Percentiles rank a stretch among this genome's conserved stretches.
Evolutionary conservation across 1,140 invertebrate genomes (phyloP).

Genomic region (Xylocopa sonorina): DNA sequence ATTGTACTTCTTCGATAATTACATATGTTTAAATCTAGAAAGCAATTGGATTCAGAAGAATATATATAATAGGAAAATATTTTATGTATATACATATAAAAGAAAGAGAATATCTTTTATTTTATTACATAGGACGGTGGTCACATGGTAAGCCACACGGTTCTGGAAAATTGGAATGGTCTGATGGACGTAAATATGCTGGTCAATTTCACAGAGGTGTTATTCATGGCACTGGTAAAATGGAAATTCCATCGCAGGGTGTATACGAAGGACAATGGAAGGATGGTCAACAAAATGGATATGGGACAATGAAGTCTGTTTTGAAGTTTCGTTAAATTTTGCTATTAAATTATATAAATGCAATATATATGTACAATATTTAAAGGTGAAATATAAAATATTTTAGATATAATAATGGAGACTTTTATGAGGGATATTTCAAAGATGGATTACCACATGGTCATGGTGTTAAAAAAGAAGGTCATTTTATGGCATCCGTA

Average conservation of each 20-base stretch:
- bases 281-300: constrained; percentile 91
- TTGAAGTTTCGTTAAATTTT: constrained; percentile 45
- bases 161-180: constrained; percentile 90
- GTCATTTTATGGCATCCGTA: constrained; percentile 88
- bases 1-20: no score
- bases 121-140: constrained; percentile 85
- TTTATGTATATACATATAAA: constrained; percentile 2
- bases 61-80: not conserved
- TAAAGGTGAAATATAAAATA: constrained; percentile 31
- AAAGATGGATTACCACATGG: constrained; percentile 92
- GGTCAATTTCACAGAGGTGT: constrained; percentile 90
- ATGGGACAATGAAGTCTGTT: constrained; percentile 87
- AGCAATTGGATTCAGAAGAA: not conserved
- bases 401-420: constrained; percentile 85
- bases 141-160: constrained; percentile 91
- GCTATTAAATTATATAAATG: constrained; percentile 7
- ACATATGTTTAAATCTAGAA: no score
- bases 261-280: constrained; percentile 93
- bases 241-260: constrained; percentile 85
- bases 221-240: constrained; percentile 88
- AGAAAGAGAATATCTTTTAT: not conserved
- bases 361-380: not conserved
- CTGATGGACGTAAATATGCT: constrained; percentile 89
- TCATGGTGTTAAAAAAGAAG: constrained; percentile 91
- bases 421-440: constrained; percentile 92